A percentile compares a stretch with the other conserved stretches of the same genome.
Conservation (phyloP, 1,140 invertebrate genomes). For the Teleogryllus occipitalis region DNA sequence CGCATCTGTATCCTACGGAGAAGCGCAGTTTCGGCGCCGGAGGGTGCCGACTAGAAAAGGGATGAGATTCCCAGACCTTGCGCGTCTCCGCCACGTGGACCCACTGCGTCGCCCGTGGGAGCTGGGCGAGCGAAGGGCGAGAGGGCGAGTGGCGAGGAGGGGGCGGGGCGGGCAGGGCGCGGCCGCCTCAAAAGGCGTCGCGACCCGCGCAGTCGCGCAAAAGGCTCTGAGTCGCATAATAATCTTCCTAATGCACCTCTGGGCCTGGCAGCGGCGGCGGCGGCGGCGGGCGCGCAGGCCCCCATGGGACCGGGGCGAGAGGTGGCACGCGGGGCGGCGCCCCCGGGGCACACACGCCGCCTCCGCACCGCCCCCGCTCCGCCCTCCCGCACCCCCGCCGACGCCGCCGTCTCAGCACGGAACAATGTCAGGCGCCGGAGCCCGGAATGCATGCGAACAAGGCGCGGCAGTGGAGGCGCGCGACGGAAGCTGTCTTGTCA, state of each 20-base stretch:
- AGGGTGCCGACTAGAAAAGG: too few relatives aligned
- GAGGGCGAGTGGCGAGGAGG: too few relatives aligned
- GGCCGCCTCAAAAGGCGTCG: background rate
- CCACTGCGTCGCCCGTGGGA: too few relatives aligned
- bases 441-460: background rate
- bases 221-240: conserved; percentile 3
- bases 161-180: too few relatives aligned
- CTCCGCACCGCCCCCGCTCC: too few relatives aligned
- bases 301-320: background rate
- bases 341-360: background rate
- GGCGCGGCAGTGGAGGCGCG: background rate
- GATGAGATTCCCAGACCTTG: too few relatives aligned
- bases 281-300: too few relatives aligned
- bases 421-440: background rate
- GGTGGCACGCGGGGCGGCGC: too few relatives aligned
- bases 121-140: too few relatives aligned
- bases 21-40: background rate
- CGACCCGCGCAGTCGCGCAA: background rate
- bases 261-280: background rate
- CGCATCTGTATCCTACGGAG: background rate
- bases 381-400: too few relatives aligned
- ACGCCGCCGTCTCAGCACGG: background rate
- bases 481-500: too few relatives aligned
- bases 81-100: too few relatives aligned
- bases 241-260: conserved; percentile 4